phyloP scores from a whole-genome alignment of 1,140 invertebrate species.

The Megalonaias nervosa region DNA sequence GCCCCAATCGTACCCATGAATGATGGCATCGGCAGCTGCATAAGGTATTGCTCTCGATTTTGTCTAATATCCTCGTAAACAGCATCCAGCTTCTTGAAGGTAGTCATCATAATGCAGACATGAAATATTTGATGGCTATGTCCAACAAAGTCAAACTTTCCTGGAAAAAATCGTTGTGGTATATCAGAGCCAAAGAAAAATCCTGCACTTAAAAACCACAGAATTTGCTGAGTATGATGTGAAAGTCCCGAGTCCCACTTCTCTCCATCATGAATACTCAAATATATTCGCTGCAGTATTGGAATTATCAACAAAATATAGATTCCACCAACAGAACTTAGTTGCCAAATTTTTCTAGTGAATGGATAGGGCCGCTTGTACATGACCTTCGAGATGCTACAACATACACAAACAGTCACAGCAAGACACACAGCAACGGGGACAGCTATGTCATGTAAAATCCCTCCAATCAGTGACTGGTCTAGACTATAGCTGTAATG shows the following conservation, averaged over 20 bases:
- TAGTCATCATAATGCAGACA: conserved; percentile 65
- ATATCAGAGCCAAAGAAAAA: conserved; percentile 69
- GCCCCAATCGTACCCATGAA: conserved; percentile 58
- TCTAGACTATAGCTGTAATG: conserved; percentile 65
- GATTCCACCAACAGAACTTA: conserved; percentile 59
- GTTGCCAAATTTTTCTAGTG: conserved; percentile 66
- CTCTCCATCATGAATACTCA: conserved; percentile 27
- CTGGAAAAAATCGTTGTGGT: conserved; percentile 67
- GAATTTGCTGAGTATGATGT: conserved; percentile 63
- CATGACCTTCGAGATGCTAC: conserved; percentile 58
- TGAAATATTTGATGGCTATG: conserved; percentile 71
- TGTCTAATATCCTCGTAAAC: conserved; percentile 54
- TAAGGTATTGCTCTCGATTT: conserved; percentile 26
- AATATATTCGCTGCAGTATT: conserved; percentile 55
- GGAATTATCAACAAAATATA: conserved; percentile 67
- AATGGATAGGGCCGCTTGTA: conserved; percentile 67
- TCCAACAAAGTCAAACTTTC: conserved; percentile 68
- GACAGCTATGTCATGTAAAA: conserved; percentile 48
- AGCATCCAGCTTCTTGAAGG: conserved; percentile 63
- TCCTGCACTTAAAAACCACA: conserved; percentile 63
- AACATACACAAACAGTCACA: conserved; percentile 57
- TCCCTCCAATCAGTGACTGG: conserved; percentile 43
- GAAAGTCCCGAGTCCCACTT: conserved; percentile 56
- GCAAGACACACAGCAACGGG: conserved; percentile 53
- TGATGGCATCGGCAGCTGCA: conserved; percentile 44